A percentile compares a stretch with the other conserved stretches of the same genome.
Conservation (phyloP, 2,888 invertebrate species). For the Phalera bucephala region DNA sequence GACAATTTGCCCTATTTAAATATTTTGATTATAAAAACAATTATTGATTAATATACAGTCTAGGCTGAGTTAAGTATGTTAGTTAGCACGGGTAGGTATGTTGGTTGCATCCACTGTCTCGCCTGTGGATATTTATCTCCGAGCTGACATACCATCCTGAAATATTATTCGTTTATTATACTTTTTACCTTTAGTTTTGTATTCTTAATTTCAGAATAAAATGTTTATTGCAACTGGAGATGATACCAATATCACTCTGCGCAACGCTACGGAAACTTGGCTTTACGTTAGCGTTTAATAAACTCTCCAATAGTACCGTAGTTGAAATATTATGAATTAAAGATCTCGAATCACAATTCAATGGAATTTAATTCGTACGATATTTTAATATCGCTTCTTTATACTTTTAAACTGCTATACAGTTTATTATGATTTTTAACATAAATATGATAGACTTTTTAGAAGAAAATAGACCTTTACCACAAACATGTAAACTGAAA, state of each 20-base stretch:
- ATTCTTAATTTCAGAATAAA: neutral
- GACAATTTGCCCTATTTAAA: neutral
- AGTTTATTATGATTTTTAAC: neutral
- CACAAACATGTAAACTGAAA: no score
- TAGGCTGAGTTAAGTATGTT: slow-evolving; percentile 26
- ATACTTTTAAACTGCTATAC: no score
- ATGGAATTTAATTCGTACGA: no score
- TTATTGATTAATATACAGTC: slow-evolving; percentile 28
- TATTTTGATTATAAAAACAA: slow-evolving; percentile 19
- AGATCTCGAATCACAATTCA: no score
- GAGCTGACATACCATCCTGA: slow-evolving; percentile 74
- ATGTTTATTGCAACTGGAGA: neutral
- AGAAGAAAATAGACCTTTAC: no score
- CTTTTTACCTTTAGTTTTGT: slow-evolving; percentile 1
- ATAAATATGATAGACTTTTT: neutral
- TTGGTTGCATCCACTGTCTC: slow-evolving; percentile 39
- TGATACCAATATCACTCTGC: no score
- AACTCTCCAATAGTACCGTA: no score
- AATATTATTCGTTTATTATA: slow-evolving; percentile 40
- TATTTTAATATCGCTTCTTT: no score
- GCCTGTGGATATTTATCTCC: slow-evolving; percentile 53
- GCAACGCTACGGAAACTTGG: no score
- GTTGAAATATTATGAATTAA: no score
- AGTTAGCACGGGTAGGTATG: slow-evolving; percentile 10
- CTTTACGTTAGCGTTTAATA: no score